These are phyloP conservation scores for Cephus spinipes DNA, from an alignment of 2,888 invertebrate species.

Conservation along the genomic window DNA sequence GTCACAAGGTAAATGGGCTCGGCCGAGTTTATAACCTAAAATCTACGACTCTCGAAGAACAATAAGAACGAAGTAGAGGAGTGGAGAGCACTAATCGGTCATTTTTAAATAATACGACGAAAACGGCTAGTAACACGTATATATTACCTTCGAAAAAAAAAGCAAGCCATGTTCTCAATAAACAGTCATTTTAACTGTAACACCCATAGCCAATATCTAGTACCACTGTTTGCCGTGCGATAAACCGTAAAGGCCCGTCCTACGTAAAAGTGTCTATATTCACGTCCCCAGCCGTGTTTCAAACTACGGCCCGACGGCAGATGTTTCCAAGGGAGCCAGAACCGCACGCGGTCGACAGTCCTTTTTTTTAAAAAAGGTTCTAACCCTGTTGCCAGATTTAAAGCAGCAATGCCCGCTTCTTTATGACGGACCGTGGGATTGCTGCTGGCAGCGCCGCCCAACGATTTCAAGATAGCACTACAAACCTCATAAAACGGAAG, in stretches of 20 bases:
- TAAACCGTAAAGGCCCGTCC: not conserved
- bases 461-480: not conserved
- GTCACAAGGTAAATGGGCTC: not conserved
- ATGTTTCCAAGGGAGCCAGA: not conserved
- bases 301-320: not conserved
- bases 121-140: not conserved
- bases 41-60: not conserved
- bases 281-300: not conserved
- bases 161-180: not conserved
- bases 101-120: not conserved
- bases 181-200: not conserved
- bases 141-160: not conserved
- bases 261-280: not conserved
- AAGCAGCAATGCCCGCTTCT: not conserved
- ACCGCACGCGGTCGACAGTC: not conserved
- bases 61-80: not conserved
- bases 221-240: not conserved
- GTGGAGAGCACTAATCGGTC: not conserved
- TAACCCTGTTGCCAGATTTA: conserved; percentile 40
- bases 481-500: not conserved
- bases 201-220: not conserved
- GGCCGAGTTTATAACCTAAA: not conserved
- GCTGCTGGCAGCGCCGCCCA: not conserved
- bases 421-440: not conserved
- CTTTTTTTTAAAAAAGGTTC: conserved; percentile 34